These are phyloP conservation scores for Argyrosomus japonicus DNA, from an alignment of 2,113 vertebrate genomes.

Conservation along the genomic window DNA sequence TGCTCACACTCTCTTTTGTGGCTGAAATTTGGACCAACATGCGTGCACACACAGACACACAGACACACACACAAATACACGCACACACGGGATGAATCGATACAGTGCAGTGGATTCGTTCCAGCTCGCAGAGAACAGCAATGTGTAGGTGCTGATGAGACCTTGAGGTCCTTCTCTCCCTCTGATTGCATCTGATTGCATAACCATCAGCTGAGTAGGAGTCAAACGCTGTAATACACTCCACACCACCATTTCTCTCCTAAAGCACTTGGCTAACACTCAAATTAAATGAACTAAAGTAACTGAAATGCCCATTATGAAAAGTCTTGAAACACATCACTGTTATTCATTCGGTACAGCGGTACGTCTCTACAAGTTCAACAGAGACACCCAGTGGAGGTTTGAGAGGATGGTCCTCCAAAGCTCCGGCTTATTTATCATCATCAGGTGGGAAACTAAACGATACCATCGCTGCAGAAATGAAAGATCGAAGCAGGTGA, in stretches of 20 bases:
- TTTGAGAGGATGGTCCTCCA: background rate
- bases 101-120: slow-evolving; percentile 64
- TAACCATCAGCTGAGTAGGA: slow-evolving; percentile 81
- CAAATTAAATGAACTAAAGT: slow-evolving; percentile 77
- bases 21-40: slow-evolving; percentile 58
- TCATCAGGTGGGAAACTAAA: background rate
- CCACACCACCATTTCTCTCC: slow-evolving; percentile 68
- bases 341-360: slow-evolving; percentile 16
- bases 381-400: slow-evolving; percentile 71
- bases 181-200: slow-evolving; percentile 81
- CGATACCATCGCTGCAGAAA: background rate
- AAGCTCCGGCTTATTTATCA: too few species aligned
- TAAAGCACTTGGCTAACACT: slow-evolving; percentile 77
- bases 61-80: slow-evolving; percentile 28
- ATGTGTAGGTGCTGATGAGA: slow-evolving; percentile 82
- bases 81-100: slow-evolving; percentile 60
- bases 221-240: slow-evolving; percentile 74
- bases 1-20: slow-evolving; percentile 65
- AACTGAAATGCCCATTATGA: slow-evolving; percentile 72
- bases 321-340: slow-evolving; percentile 47
- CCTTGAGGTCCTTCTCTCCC: slow-evolving; percentile 74
- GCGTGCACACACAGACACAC: background rate
- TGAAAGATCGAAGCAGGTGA: background rate
- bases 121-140: slow-evolving; percentile 65
- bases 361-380: slow-evolving; percentile 1